Evolutionary conservation across 1,140 invertebrate genomes (phyloP).

Genomic region (Bombus confusus): DNA sequence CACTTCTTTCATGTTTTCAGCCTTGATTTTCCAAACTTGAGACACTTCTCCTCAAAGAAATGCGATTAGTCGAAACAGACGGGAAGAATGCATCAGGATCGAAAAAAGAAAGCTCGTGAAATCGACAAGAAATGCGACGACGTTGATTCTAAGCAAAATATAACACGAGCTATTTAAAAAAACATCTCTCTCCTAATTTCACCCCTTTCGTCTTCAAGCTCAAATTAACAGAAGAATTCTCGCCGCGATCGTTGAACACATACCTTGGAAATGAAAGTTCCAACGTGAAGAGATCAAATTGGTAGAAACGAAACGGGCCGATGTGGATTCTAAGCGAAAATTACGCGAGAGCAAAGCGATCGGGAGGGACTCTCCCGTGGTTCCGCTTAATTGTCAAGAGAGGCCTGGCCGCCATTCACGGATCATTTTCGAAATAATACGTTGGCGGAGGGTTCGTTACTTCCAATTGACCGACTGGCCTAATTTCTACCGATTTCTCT

Average conservation of each 20-base stretch:
- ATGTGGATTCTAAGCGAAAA: background rate
- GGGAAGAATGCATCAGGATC: background rate
- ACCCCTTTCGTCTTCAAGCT: background rate
- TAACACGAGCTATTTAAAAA: too few species aligned
- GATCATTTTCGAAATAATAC: constrained; percentile 55
- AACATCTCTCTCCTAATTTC: background rate
- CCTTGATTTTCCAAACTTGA: too few species aligned
- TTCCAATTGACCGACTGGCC: constrained; percentile 67
- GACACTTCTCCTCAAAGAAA: accelerated
- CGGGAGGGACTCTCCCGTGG: background rate
- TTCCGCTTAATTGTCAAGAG: background rate
- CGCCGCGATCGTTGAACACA: too few species aligned
- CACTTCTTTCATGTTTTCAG: too few species aligned
- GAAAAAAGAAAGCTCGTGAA: background rate
- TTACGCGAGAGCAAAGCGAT: background rate
- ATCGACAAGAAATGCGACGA: too few species aligned
- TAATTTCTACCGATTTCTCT: constrained; percentile 65
- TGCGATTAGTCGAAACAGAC: too few species aligned
- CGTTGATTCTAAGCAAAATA: too few species aligned
- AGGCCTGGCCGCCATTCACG: background rate
- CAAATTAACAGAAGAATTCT: background rate
- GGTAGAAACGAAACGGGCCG: background rate
- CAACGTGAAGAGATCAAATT: background rate
- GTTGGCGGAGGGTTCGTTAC: constrained; percentile 51
- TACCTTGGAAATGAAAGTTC: background rate